Evolutionary conservation across 2,113 vertebrate species (phyloP).

Genomic region (Nothocercus nigrocapillus): DNA sequence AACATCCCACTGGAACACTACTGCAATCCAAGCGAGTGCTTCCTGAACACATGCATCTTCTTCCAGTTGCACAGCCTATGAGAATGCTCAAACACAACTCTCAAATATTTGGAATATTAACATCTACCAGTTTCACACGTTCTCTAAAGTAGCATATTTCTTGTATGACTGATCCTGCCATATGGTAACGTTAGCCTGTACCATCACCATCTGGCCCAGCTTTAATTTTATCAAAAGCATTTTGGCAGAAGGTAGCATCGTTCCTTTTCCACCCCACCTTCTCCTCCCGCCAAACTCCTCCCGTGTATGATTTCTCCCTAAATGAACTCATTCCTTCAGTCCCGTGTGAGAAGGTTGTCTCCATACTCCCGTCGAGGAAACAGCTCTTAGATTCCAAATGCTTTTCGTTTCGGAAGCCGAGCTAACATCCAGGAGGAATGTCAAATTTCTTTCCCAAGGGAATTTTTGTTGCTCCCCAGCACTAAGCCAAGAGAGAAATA

Average conservation of each 20-base stretch:
- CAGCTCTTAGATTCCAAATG: background rate
- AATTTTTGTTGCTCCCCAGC: background rate
- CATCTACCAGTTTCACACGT: constrained; percentile 36
- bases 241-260: constrained; percentile 44
- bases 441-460: background rate
- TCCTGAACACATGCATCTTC: background rate
- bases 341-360: background rate
- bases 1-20: accelerated
- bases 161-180: constrained; percentile 52
- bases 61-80: background rate
- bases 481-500: background rate
- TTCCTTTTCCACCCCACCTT: background rate
- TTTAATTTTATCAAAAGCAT: constrained; percentile 57
- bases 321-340: background rate
- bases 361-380: constrained; percentile 13
- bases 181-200: constrained; percentile 62
- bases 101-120: constrained; percentile 72
- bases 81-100: background rate
- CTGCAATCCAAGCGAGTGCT: background rate
- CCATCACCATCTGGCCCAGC: constrained; percentile 52
- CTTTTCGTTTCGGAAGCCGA: background rate
- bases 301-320: constrained; percentile 48
- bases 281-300: constrained; percentile 24
- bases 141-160: constrained; percentile 34
- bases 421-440: background rate